Percentiles rank a stretch among this genome's conserved stretches.
Conservation (phyloP, 2,797 vertebrate genomes). For the Agapornis canus region DNA sequence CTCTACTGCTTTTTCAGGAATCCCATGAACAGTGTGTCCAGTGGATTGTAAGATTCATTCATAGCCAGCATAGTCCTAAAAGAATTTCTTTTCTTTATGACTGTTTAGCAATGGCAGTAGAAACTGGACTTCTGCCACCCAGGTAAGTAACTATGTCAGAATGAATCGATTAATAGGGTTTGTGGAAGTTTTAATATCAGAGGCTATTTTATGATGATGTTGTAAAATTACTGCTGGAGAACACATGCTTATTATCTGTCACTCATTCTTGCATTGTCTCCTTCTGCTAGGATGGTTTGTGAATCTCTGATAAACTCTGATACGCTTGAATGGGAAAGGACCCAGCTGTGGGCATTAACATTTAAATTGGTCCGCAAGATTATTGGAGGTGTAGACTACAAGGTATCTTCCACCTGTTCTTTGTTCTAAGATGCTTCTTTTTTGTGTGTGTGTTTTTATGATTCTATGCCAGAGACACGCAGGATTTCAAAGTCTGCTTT, state of each 20-base stretch:
- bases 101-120: conserved; percentile 96
- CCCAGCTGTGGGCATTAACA: conserved; percentile 94
- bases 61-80: conserved; percentile 96
- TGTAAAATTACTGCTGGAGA: background rate
- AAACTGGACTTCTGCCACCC: conserved; percentile 91
- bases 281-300: conserved; percentile 90
- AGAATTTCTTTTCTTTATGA: conserved; percentile 98
- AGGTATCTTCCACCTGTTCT: conserved; percentile 78
- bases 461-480: background rate
- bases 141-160: conserved; percentile 77
- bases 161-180: background rate
- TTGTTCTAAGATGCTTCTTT: background rate
- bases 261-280: background rate
- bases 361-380: conserved; percentile 95
- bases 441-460: background rate
- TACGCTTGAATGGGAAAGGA: conserved; percentile 95
- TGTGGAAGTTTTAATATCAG: background rate
- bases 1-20: conserved; percentile 80
- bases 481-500: background rate
- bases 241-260: accelerated
- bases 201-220: background rate
- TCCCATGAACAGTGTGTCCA: conserved; percentile 97
- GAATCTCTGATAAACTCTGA: conserved; percentile 92
- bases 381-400: conserved; percentile 98
- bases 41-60: conserved; percentile 96